These are phyloP conservation scores for Octopus sinensis DNA, from an alignment of 1,140 invertebrate genomes.

Conservation along the genomic window DNA sequence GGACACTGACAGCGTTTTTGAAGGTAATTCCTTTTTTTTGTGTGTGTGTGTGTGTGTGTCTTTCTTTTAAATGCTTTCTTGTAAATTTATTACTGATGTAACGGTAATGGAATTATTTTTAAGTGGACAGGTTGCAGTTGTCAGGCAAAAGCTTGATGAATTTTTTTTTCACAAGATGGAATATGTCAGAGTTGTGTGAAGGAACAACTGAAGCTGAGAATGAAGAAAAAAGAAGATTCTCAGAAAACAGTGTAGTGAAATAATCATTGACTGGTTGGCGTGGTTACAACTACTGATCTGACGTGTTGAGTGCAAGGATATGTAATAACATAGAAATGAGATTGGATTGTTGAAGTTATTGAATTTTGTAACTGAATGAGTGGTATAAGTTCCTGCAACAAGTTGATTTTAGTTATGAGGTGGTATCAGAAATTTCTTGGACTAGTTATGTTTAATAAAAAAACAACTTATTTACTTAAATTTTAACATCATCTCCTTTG, in stretches of 20 bases:
- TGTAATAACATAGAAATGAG: too few relatives aligned
- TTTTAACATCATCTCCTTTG: too few relatives aligned
- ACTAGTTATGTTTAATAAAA: too few relatives aligned
- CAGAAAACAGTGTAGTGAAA: neutral
- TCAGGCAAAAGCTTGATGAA: neutral
- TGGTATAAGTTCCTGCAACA: too few relatives aligned
- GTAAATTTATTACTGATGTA: neutral
- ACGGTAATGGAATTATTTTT: neutral
- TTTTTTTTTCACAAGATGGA: neutral
- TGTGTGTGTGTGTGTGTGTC: too few relatives aligned
- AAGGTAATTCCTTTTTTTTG: neutral
- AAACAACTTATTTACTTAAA: too few relatives aligned
- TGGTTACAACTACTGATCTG: neutral
- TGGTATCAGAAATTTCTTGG: too few relatives aligned
- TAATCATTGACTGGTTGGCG: neutral
- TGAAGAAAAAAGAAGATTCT: neutral
- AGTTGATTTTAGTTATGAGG: too few relatives aligned
- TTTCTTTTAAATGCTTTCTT: neutral
- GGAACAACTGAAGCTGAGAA: neutral
- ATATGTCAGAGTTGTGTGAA: neutral
- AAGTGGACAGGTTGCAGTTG: neutral
- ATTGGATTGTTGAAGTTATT: too few relatives aligned
- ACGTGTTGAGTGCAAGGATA: neutral
- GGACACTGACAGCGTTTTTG: neutral
- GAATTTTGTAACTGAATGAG: too few relatives aligned